Evolutionary conservation across 92 coral and sea anemone species (phyloP).

Genomic region (Phymanthus crucifer): DNA sequence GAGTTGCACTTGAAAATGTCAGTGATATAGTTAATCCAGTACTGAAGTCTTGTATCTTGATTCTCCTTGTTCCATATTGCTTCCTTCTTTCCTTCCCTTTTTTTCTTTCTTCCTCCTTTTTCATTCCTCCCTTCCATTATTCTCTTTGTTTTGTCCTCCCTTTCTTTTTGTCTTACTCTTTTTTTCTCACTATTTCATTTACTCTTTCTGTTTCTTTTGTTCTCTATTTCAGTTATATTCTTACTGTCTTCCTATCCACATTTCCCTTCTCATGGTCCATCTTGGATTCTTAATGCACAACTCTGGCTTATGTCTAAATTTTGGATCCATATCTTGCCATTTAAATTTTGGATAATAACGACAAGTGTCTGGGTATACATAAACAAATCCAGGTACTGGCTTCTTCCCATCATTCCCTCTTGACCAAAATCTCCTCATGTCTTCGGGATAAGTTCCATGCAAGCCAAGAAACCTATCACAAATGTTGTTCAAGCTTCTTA

Average conservation of each 20-base stretch:
- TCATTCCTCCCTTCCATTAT: too few species aligned
- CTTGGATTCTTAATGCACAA: constrained; percentile 17
- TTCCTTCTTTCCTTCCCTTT: too few species aligned
- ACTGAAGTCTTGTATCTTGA: too few species aligned
- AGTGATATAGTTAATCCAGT: too few species aligned
- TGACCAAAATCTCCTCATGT: constrained; percentile 40
- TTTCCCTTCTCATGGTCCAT: constrained; percentile 16
- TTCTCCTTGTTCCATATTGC: too few species aligned
- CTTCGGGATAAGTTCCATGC: constrained; percentile 47
- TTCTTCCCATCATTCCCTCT: constrained; percentile 20
- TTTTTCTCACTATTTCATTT: too few species aligned
- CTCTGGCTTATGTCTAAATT: constrained; percentile 9
- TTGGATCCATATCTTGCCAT: constrained; percentile 14
- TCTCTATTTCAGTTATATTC: not conserved
- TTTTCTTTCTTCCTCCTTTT: too few species aligned
- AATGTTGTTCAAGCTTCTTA: constrained; percentile 8
- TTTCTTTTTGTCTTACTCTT: too few species aligned
- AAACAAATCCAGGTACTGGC: not conserved
- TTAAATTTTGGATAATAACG: constrained; percentile 6
- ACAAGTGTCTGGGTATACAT: constrained; percentile 20
- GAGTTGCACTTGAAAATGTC: too few species aligned
- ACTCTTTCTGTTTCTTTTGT: not conserved
- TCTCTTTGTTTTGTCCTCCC: too few species aligned
- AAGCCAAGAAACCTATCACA: constrained; percentile 43
- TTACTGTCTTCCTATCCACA: not conserved